phyloP scores from a whole-genome alignment of 2,113 vertebrate genomes.

The Sapayoa aenigma region DNA sequence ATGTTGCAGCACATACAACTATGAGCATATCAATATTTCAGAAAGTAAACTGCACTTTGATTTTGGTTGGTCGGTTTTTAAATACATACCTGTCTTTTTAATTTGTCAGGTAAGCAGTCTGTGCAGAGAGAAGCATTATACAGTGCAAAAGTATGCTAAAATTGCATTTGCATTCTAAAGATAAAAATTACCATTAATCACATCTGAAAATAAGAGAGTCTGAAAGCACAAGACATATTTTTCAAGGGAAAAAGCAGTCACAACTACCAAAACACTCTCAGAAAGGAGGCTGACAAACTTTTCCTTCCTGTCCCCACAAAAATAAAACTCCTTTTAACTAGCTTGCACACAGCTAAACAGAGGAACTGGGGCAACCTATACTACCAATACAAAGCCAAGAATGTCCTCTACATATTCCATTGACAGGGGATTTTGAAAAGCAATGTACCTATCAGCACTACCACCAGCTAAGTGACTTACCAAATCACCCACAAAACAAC shows the following conservation, averaged over 20 bases:
- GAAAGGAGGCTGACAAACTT: slow-evolving; percentile 28
- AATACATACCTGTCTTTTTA: not conserved
- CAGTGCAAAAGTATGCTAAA: not conserved
- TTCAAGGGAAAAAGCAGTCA: not conserved
- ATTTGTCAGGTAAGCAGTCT: not conserved
- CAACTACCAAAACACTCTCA: not conserved
- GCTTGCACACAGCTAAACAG: not conserved
- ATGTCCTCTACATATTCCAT: not conserved
- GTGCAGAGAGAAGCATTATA: not conserved
- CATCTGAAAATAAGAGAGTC: not conserved
- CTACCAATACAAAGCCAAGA: not conserved
- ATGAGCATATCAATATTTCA: not conserved
- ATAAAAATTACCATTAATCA: slow-evolving; percentile 28
- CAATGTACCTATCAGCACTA: not conserved
- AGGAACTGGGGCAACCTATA: not conserved
- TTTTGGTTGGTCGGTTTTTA: not conserved
- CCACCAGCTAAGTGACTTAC: not conserved
- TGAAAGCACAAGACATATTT: not conserved
- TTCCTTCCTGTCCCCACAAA: slow-evolving; percentile 3
- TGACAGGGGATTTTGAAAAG: not conserved
- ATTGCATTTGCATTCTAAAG: not conserved
- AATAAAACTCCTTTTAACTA: not conserved
- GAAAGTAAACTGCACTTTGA: not conserved
- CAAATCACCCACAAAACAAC: not conserved
- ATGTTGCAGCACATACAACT: not conserved